Evolutionary conservation across 2,888 invertebrate species (phyloP).

Genomic region (Lycia hirtaria): DNA sequence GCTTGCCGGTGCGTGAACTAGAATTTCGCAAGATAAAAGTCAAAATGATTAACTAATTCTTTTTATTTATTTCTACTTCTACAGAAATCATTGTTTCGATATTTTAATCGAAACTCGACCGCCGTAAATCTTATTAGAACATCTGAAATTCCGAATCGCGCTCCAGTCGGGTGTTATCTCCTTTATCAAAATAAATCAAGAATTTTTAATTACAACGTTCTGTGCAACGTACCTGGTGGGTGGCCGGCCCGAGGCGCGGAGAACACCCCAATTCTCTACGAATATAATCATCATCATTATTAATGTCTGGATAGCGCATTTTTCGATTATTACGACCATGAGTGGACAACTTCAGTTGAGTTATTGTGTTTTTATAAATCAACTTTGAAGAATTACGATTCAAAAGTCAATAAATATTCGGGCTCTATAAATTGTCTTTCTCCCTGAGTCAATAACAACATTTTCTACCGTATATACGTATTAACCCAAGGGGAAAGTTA

Average conservation of each 20-base stretch:
- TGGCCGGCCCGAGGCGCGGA: constrained; percentile 62
- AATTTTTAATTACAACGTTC: constrained; percentile 70
- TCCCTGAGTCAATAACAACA: background rate
- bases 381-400: constrained; percentile 7
- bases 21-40: background rate
- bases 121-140: constrained; percentile 51
- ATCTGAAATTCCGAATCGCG: constrained; percentile 50
- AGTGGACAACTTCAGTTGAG: constrained; percentile 49
- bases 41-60: background rate
- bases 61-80: background rate
- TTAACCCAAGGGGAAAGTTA: background rate
- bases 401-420: background rate
- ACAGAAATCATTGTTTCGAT: constrained; percentile 27
- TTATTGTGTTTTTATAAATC: constrained; percentile 35
- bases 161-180: constrained; percentile 57
- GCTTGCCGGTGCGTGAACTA: no score
- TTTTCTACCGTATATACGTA: background rate
- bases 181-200: constrained; percentile 68
- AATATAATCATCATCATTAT: constrained; percentile 66
- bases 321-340: constrained; percentile 58
- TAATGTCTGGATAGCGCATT: constrained; percentile 52
- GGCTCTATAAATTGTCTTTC: background rate
- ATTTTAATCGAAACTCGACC: constrained; percentile 32
- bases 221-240: constrained; percentile 63
- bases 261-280: constrained; percentile 53